Percentiles rank a stretch among this genome's conserved stretches.
These are phyloP conservation scores for Chirona hameri DNA, from an alignment of 2,888 invertebrate genomes.

Conservation along the genomic window DNA sequence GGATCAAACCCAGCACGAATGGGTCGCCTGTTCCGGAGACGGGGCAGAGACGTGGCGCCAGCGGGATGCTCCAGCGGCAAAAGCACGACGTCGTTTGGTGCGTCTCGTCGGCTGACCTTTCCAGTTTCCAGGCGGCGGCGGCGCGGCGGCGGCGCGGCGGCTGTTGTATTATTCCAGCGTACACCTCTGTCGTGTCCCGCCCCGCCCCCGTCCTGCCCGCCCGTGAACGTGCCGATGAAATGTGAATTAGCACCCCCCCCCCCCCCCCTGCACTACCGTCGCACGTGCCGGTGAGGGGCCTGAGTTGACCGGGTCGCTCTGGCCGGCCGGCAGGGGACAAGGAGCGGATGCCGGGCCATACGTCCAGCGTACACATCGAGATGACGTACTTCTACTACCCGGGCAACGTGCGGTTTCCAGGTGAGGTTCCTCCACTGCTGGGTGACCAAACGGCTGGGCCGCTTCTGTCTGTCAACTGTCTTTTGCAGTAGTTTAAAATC, in stretches of 20 bases:
- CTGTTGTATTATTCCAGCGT: background rate
- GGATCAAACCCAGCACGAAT: too few species aligned
- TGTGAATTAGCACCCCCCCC: too few species aligned
- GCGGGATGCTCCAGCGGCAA: too few species aligned
- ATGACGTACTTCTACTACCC: conserved; percentile 96
- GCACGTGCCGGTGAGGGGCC: background rate
- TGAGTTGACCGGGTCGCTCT: background rate
- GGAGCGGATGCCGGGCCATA: conserved; percentile 79
- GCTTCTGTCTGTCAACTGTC: too few species aligned
- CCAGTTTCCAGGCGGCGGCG: background rate
- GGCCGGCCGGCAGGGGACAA: conserved; percentile 47
- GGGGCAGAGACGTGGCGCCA: too few species aligned
- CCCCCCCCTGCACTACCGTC: too few species aligned
- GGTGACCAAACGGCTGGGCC: too few species aligned
- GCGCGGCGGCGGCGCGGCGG: too few species aligned
- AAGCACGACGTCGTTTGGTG: background rate
- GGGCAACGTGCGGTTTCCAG: conserved; percentile 79
- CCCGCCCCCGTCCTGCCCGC: background rate
- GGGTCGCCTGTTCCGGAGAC: too few species aligned
- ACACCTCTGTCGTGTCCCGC: background rate
- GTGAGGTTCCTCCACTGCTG: conserved; percentile 50
- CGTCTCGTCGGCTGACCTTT: background rate
- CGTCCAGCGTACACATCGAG: conserved; percentile 90
- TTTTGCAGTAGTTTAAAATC: too few species aligned
- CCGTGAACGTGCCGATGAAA: too few species aligned